Evolutionary conservation across 2,888 invertebrate species (phyloP).

Genomic region (Metallyticus violacea): DNA sequence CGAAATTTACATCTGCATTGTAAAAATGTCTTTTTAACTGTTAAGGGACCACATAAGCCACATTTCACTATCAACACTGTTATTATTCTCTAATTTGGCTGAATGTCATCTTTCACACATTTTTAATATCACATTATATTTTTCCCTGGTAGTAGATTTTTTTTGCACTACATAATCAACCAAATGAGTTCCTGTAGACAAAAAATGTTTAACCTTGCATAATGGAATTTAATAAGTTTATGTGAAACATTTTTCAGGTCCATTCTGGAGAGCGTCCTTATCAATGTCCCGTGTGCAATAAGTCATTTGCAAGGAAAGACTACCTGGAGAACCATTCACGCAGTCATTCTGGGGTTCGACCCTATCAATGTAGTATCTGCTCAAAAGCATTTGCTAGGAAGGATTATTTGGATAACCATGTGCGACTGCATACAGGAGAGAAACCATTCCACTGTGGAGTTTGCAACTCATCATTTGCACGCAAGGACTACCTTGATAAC

Average conservation of each 20-base stretch:
- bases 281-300: neutral
- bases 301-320: neutral
- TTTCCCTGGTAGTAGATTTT: no score
- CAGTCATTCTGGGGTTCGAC: neutral
- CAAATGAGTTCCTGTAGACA: no score
- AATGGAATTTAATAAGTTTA: no score
- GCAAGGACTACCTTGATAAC: conserved; percentile 43
- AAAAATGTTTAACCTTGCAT: no score
- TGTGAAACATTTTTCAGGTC: neutral
- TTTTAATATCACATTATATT: no score
- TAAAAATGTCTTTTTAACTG: no score
- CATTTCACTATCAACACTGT: no score
- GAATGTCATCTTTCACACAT: no score
- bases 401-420: neutral
- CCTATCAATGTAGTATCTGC: neutral
- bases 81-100: no score
- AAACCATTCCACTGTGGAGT: conserved; percentile 19
- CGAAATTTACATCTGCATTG: no score
- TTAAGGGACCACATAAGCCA: no score
- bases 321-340: neutral
- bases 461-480: conserved; percentile 42
- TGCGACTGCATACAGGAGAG: neutral
- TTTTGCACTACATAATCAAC: no score
- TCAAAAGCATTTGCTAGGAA: neutral
- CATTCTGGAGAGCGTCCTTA: conserved; percentile 7